Evolutionary conservation across 2,888 invertebrate species (phyloP), one percentile per base, ranked within the genome.

Genomic region (Brenthis ino): DNA sequence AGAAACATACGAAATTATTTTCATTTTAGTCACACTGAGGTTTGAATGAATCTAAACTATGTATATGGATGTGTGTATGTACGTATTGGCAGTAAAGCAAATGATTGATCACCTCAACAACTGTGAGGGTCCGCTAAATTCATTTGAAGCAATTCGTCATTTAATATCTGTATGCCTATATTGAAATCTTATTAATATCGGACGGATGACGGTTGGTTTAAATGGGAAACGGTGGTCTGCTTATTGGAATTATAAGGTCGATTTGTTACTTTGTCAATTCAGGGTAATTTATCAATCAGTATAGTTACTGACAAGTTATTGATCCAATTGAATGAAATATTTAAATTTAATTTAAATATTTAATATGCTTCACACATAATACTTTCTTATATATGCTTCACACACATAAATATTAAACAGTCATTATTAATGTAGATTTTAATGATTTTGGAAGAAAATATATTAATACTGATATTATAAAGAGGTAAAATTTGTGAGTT

Each of bases 71-170:
- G 47, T 68, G 60, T 48, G 60, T 50, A 12, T 43, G 55, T 63
- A 28, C 13, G 20, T 28, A 54, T 53, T 24, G 69, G 48, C 66
- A 64, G 64, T 57, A 55, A 48, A 65, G 75, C 72, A 72, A 76
- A 80, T 86, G 87, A 87, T 87, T 84, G 84, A 86, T 87, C 81
- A 79, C 74, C 74, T 65, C 60, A 76, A 73, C 74, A 77, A 77
- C 67, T 56, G 64, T 64, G 75, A 78, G 78, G 80, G 84, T 83
- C 79, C 74, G 82, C 81, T 80, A 79, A 84, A 84, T 84, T 84
- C 77, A 84, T 88, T 87, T 81, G 74, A 81, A 82, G 82, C 82
- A 82, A 87, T 88, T 84, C 79, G 81, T 86, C 86, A 86, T 85
- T 82, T 80, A 78, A 80, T 79, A 81, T 80, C 78, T 76, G 76